Percentiles rank a stretch among this genome's conserved stretches.
phyloP scores from a whole-genome alignment of 2,113 vertebrate species.

The Amblyopsis rosae region DNA sequence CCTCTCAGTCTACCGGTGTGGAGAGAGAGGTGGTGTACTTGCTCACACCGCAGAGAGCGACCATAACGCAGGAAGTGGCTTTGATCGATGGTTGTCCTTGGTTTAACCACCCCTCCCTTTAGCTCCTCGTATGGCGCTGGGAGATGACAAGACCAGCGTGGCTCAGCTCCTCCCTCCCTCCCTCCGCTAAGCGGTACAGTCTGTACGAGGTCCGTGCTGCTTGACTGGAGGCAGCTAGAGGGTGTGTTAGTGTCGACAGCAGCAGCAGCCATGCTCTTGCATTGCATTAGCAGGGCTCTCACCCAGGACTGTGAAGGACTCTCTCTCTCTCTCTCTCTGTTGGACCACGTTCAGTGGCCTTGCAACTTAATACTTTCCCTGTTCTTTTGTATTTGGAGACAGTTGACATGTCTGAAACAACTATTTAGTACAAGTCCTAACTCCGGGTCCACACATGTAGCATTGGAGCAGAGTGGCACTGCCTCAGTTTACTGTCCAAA shows the following conservation, averaged over 20 bases:
- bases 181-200: not conserved
- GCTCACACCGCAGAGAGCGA: not conserved
- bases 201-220: not conserved
- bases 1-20: slow-evolving; percentile 20
- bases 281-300: not conserved
- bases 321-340: too few relatives aligned
- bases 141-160: slow-evolving; percentile 22
- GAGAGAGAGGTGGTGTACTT: not conserved
- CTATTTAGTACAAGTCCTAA: too few relatives aligned
- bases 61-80: slow-evolving; percentile 4
- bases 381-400: too few relatives aligned
- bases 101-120: slow-evolving; percentile 20
- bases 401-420: too few relatives aligned
- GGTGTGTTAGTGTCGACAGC: not conserved
- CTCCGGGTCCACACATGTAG: too few relatives aligned
- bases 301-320: not conserved
- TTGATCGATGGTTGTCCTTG: slow-evolving; percentile 52
- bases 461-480: too few relatives aligned
- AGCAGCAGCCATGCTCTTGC: not conserved
- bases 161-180: not conserved
- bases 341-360: too few relatives aligned
- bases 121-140: slow-evolving; percentile 26
- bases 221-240: not conserved
- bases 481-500: too few relatives aligned
- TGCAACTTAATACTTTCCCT: too few relatives aligned